Percentiles rank a stretch among this genome's conserved stretches.
Conservation (phyloP, 2,888 invertebrate species). For the Agapostemon virescens region DNA sequence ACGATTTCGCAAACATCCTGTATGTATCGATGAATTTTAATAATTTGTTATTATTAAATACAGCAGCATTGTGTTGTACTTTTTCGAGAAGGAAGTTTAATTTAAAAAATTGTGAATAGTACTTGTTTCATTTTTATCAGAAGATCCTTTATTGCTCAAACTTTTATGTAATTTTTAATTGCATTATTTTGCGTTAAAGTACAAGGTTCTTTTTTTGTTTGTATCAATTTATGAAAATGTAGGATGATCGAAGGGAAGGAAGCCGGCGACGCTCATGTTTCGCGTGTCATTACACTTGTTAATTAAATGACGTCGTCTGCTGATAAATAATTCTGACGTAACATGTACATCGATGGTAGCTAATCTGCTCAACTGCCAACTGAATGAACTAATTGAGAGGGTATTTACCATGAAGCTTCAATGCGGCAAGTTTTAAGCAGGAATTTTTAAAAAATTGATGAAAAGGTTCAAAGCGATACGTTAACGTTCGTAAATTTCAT, state of each 20-base stretch:
- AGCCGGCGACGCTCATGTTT: neutral
- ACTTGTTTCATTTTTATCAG: neutral
- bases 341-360: neutral
- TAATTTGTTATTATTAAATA: too few relatives aligned
- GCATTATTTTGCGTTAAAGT: too few relatives aligned
- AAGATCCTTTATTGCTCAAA: neutral
- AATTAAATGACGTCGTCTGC: neutral
- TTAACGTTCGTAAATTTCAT: too few relatives aligned
- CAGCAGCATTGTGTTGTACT: too few relatives aligned
- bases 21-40: too few relatives aligned
- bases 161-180: neutral
- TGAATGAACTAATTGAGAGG: neutral
- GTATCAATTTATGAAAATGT: constrained; percentile 5
- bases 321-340: constrained; percentile 1
- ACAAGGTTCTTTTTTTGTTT: too few relatives aligned
- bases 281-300: neutral
- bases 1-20: too few relatives aligned
- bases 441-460: neutral
- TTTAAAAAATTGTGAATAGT: too few relatives aligned
- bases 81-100: too few relatives aligned
- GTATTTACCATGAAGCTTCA: neutral
- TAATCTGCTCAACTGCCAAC: neutral
- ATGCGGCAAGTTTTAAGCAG: too few relatives aligned
- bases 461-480: too few relatives aligned
- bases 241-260: neutral